A percentile compares a stretch with the other conserved stretches of the same genome.
phyloP scores from a whole-genome alignment of 2,113 vertebrate species.

The Xiphias gladius region DNA sequence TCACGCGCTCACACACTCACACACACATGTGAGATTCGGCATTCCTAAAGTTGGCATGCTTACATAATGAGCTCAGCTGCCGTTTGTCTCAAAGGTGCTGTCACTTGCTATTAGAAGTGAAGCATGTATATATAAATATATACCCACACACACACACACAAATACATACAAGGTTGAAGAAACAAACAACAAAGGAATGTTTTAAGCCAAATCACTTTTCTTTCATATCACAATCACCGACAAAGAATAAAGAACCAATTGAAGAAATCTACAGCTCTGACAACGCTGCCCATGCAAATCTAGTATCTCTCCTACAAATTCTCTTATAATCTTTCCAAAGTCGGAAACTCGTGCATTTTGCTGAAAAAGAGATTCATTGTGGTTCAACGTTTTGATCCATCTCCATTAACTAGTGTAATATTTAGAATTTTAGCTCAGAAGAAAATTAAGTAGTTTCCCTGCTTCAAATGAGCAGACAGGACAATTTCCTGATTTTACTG shows the following conservation, averaged over 20 bases:
- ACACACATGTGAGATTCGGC: neutral
- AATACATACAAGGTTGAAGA: neutral
- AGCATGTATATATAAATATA: neutral
- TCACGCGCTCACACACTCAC: neutral
- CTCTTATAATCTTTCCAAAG: neutral
- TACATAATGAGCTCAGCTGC: conserved; percentile 39
- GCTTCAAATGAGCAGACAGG: neutral
- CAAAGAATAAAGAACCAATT: neutral
- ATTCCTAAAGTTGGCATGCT: conserved; percentile 28
- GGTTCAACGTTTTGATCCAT: neutral
- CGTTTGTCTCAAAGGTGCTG: conserved; percentile 16
- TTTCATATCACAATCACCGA: too few species aligned
- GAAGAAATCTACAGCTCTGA: neutral
- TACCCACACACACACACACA: conserved; percentile 12
- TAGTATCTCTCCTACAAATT: neutral
- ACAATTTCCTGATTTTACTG: conserved; percentile 5
- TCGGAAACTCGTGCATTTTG: neutral
- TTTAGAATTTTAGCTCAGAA: neutral
- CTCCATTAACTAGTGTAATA: neutral
- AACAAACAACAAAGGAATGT: neutral
- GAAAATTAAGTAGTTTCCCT: conserved; percentile 9
- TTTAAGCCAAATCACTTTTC: too few species aligned
- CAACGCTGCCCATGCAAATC: neutral
- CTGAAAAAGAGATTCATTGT: neutral
- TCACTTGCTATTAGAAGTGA: neutral